Conservation (phyloP, 2,888 invertebrate species). For the Netelia melanura region DNA sequence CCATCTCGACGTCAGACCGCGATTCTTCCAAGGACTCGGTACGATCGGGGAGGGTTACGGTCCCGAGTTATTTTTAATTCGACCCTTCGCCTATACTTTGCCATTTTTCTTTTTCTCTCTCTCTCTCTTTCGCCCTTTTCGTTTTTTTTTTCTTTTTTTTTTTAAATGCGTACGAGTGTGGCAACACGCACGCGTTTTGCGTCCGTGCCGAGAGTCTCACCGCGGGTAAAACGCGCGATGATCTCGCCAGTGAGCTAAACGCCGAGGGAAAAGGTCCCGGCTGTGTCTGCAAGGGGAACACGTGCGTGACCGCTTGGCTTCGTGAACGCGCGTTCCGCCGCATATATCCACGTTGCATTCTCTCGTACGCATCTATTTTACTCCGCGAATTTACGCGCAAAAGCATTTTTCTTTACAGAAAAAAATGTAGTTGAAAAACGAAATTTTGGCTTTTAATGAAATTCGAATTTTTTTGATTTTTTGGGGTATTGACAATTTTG, state of each 20-base stretch:
- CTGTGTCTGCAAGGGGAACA: slow-evolving; percentile 35
- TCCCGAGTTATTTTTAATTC: slow-evolving; percentile 66
- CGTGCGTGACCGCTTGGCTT: slow-evolving; percentile 66
- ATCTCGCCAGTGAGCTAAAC: slow-evolving; percentile 8
- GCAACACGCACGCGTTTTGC: slow-evolving; percentile 25
- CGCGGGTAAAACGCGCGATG: slow-evolving; percentile 45
- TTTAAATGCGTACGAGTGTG: background rate
- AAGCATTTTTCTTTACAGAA: background rate
- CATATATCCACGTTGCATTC: slow-evolving; percentile 34
- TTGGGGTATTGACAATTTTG: no score
- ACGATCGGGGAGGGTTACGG: slow-evolving; percentile 37
- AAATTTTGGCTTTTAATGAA: background rate
- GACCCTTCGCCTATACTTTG: slow-evolving; percentile 54
- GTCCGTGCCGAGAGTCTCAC: slow-evolving; percentile 57
- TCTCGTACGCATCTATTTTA: background rate
- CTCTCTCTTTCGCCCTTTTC: slow-evolving; percentile 18
- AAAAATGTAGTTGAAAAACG: slow-evolving; percentile 6
- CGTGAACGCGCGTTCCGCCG: slow-evolving; percentile 34
- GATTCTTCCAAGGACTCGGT: slow-evolving; percentile 32
- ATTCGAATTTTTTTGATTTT: no score
- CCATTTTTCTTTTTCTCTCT: background rate
- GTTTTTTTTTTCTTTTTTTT: background rate
- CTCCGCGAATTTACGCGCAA: background rate
- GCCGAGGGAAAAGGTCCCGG: slow-evolving; percentile 37
- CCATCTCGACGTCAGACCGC: background rate